These are phyloP conservation scores for Cassiopea andromeda DNA, from an alignment of 30 jellyfish, hydroid and myxozoan species.

Conservation along the genomic window DNA sequence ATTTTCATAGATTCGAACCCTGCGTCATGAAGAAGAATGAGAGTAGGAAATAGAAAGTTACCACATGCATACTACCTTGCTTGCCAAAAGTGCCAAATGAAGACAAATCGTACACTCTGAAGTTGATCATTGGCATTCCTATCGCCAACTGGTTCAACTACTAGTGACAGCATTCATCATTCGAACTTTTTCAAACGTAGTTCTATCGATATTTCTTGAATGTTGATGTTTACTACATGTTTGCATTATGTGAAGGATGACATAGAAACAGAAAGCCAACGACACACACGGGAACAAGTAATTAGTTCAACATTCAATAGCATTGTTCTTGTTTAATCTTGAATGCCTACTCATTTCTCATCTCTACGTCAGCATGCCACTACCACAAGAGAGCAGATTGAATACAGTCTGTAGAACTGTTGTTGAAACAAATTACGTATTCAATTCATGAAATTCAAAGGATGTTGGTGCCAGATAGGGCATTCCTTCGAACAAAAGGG, in stretches of 20 bases:
- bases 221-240: background rate
- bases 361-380: too few species aligned
- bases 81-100: background rate
- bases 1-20: too few species aligned
- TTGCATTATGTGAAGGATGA: background rate
- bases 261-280: background rate
- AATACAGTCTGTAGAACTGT: too few species aligned
- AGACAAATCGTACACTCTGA: constrained; percentile 33
- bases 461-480: too few species aligned
- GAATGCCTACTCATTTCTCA: background rate
- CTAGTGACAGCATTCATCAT: background rate
- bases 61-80: background rate
- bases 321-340: background rate
- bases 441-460: too few species aligned
- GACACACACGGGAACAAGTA: background rate
- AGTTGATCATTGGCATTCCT: constrained; percentile 15
- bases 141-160: background rate
- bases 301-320: background rate
- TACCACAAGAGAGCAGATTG: too few species aligned
- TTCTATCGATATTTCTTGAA: background rate
- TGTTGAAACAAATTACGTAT: too few species aligned
- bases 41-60: too few species aligned
- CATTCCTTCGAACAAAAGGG: too few species aligned
- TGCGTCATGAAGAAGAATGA: too few species aligned
- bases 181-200: too few species aligned